phyloP scores from a whole-genome alignment of 2,888 invertebrate genomes.

The Plebejus anna region DNA sequence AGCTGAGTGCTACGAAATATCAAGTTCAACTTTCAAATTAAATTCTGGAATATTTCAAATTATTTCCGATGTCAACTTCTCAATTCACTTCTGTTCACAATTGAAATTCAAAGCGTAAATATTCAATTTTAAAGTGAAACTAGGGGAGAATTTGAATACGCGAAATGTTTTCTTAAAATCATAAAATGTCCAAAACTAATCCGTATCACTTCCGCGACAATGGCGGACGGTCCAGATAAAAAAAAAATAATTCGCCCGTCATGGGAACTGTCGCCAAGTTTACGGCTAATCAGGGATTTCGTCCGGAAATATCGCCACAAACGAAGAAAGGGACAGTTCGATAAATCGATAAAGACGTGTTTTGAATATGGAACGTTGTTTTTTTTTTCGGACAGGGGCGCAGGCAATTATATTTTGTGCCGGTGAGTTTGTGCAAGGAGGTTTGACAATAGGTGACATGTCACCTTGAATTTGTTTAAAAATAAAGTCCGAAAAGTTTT shows the following conservation, averaged over 20 bases:
- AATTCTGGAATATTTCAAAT: neutral
- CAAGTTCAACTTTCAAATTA: neutral
- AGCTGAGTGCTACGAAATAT: neutral
- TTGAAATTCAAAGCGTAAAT: neutral
- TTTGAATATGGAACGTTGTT: constrained; percentile 72
- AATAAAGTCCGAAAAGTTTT: neutral
- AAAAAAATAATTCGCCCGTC: constrained; percentile 66
- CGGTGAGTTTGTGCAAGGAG: constrained; percentile 51
- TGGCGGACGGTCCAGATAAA: constrained; percentile 54
- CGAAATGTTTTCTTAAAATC: constrained; percentile 37
- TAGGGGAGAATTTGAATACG: constrained; percentile 37
- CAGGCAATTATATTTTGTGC: constrained; percentile 73
- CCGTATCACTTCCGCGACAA: constrained; percentile 67
- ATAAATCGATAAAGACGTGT: constrained; percentile 71
- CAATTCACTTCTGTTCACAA: neutral
- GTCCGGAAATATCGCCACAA: constrained; percentile 45
- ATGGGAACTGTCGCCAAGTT: constrained; percentile 72
- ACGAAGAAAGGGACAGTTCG: constrained; percentile 47
- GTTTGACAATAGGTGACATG: constrained; percentile 55
- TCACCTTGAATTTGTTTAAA: constrained; percentile 50
- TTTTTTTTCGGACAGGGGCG: constrained; percentile 57
- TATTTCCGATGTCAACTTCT: constrained; percentile 1
- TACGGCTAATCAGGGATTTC: constrained; percentile 70
- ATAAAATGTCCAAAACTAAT: constrained; percentile 55
- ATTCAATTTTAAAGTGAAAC: constrained; percentile 25